phyloP scores from a whole-genome alignment of 2,888 invertebrate species.

The Mechanitis mazaeus region DNA sequence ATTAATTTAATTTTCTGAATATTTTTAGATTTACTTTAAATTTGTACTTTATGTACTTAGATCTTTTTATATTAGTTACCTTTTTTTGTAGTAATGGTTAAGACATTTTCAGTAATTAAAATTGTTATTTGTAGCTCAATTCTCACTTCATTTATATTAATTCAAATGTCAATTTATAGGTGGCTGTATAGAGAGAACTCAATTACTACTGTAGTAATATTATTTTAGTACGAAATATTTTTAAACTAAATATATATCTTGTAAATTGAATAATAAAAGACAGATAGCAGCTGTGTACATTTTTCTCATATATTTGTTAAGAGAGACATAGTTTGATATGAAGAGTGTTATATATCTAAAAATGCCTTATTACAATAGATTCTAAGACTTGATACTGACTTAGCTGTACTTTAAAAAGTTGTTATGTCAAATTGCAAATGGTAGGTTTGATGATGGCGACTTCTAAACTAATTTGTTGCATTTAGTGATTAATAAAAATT shows the following conservation, averaged over 20 bases:
- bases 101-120: no score
- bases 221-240: conserved; percentile 60
- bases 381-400: conserved; percentile 74
- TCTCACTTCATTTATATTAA: conserved; percentile 6
- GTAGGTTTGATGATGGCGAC: conserved; percentile 61
- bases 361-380: conserved; percentile 75
- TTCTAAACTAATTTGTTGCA: conserved; percentile 73
- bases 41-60: no score
- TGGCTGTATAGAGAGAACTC: conserved; percentile 58
- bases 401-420: conserved; percentile 61
- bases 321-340: conserved; percentile 75
- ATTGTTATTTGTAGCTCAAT: conserved; percentile 16
- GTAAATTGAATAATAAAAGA: conserved; percentile 51
- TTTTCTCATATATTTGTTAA: conserved; percentile 47
- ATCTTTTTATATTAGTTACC: no score
- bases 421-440: conserved; percentile 56
- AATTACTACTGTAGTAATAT: conserved; percentile 58
- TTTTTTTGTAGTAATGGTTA: no score
- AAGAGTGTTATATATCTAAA: conserved; percentile 72
- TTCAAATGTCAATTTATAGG: conserved; percentile 62
- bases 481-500: conserved; percentile 75
- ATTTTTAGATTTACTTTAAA: no score
- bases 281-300: conserved; percentile 60
- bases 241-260: conserved; percentile 61
- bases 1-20: no score